phyloP scores from a whole-genome alignment of 2,113 vertebrate species.

The Aphelocoma coerulescens region DNA sequence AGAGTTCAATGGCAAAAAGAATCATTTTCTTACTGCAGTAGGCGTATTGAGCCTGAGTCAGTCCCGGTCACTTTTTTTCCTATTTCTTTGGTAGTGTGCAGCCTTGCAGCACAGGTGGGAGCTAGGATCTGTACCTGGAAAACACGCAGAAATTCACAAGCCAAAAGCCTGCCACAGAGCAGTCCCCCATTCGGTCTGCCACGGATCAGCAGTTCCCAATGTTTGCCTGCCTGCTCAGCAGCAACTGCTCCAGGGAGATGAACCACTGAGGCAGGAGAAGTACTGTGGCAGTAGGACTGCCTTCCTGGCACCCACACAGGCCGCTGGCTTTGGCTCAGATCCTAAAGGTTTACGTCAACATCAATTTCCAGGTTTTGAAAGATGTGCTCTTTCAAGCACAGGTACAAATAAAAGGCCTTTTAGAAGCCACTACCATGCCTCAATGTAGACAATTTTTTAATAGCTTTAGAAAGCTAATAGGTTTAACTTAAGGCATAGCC shows the following conservation, averaged over 20 bases:
- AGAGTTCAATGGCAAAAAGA: neutral
- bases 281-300: neutral
- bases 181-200: no score
- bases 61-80: rapidly evolving
- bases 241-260: neutral
- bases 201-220: neutral
- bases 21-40: neutral
- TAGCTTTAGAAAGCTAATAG: neutral
- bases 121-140: neutral
- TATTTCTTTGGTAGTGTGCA: neutral
- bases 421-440: neutral
- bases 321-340: neutral
- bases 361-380: neutral
- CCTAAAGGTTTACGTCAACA: neutral
- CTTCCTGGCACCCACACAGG: neutral
- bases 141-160: neutral
- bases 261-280: neutral
- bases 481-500: neutral
- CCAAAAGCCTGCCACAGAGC: neutral
- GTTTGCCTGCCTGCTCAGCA: neutral
- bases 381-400: neutral
- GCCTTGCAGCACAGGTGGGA: neutral
- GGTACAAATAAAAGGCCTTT: neutral
- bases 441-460: neutral
- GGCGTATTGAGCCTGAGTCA: neutral